phyloP scores from a whole-genome alignment of 1,140 invertebrate species.

The Papilio helenus region DNA sequence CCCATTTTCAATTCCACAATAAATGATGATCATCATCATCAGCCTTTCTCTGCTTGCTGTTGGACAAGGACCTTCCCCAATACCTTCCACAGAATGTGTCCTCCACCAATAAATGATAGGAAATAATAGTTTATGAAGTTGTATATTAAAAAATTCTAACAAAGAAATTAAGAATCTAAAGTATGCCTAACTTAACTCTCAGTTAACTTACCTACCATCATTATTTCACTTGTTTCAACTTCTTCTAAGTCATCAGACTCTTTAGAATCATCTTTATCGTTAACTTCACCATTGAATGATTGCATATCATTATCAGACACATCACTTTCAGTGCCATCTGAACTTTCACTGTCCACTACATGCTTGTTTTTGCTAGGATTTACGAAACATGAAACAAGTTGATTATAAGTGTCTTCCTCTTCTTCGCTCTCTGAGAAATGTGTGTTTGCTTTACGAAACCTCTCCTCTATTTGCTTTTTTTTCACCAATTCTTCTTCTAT shows the following conservation, averaged over 20 bases:
- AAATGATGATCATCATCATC: too few species aligned
- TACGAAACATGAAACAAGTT: slow-evolving; percentile 84
- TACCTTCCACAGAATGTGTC: too few species aligned
- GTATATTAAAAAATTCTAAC: too few species aligned
- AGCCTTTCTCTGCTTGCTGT: too few species aligned
- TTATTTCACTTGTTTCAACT: slow-evolving; percentile 10
- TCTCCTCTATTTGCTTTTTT: slow-evolving; percentile 69
- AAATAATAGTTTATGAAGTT: too few species aligned
- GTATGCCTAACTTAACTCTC: background rate
- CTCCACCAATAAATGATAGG: too few species aligned
- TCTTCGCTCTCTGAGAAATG: slow-evolving; percentile 79
- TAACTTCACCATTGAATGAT: slow-evolving; percentile 36
- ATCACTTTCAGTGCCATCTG: slow-evolving; percentile 50
- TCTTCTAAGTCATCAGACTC: background rate
- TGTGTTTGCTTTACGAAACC: slow-evolving; percentile 56
- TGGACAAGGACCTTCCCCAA: too few species aligned
- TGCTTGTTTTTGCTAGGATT: slow-evolving; percentile 48
- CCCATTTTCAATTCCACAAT: background rate
- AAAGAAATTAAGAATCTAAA: too few species aligned
- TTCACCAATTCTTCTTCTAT: slow-evolving; percentile 73
- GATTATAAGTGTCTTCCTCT: slow-evolving; percentile 82
- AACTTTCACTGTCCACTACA: slow-evolving; percentile 61
- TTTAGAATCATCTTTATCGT: slow-evolving; percentile 37
- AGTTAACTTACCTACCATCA: slow-evolving; percentile 36
- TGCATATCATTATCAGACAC: slow-evolving; percentile 53